Evolutionary conservation across 2,888 invertebrate species (phyloP).

Genomic region (Meliscaeva auricollis): DNA sequence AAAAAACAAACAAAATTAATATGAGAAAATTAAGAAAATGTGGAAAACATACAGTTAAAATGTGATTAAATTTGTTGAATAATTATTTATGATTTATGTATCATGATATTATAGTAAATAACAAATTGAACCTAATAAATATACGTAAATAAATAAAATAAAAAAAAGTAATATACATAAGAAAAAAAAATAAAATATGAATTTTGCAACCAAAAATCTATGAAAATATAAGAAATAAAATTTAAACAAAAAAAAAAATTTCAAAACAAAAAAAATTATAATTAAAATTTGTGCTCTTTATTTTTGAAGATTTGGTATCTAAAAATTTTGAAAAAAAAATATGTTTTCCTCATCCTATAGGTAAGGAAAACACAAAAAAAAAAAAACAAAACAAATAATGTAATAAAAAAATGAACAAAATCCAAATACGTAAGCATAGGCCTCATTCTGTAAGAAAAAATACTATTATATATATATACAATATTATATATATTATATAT

Average conservation of each 20-base stretch:
- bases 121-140: conserved; percentile 69
- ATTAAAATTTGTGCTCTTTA: conserved; percentile 73
- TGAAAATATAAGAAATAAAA: conserved; percentile 41
- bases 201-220: conserved; percentile 74
- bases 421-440: conserved; percentile 84
- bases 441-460: conserved; percentile 84
- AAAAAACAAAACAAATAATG: conserved; percentile 48
- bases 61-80: conserved; percentile 76
- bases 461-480: conserved; percentile 77
- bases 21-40: conserved; percentile 37
- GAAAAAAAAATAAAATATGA: conserved; percentile 39
- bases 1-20: conserved; percentile 32
- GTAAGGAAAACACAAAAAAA: conserved; percentile 54
- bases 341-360: conserved; percentile 63
- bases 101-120: conserved; percentile 73
- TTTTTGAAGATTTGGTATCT: conserved; percentile 64
- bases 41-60: conserved; percentile 75
- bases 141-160: conserved; percentile 69
- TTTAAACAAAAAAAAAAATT: conserved; percentile 33
- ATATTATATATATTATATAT: conserved; percentile 77
- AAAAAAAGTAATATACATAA: conserved; percentile 47
- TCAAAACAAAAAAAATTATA: conserved; percentile 37
- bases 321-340: conserved; percentile 65
- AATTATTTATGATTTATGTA: conserved; percentile 74
- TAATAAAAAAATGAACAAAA: conserved; percentile 78